These are phyloP conservation scores for Cairina moschata DNA, from an alignment of 2,113 vertebrate genomes.

Conservation along the genomic window DNA sequence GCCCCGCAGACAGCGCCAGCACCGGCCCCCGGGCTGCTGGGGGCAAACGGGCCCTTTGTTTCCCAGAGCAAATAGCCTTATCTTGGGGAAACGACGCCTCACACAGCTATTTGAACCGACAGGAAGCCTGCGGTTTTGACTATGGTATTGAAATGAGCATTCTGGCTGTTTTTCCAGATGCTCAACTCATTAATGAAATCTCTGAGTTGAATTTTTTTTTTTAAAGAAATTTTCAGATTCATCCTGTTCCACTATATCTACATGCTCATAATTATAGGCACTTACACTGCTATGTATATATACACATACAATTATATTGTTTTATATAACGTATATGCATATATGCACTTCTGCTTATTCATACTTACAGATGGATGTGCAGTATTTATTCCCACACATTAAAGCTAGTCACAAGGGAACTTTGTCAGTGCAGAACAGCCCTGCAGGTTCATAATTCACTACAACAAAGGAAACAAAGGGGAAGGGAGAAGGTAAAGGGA, in stretches of 20 bases:
- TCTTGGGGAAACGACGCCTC: not conserved
- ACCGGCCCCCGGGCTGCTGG: not conserved
- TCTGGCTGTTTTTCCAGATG: not conserved
- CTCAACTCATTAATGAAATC: not conserved
- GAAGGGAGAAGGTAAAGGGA: not conserved
- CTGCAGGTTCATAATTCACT: not conserved
- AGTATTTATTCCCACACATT: not conserved
- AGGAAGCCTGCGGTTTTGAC: not conserved
- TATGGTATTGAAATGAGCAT: not conserved
- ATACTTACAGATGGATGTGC: not conserved
- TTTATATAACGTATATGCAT: not conserved
- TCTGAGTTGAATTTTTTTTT: not conserved
- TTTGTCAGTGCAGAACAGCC: not conserved
- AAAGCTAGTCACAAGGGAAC: not conserved
- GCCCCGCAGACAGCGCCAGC: not conserved
- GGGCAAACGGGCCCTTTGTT: not conserved
- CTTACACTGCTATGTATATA: not conserved
- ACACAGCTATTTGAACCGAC: not conserved
- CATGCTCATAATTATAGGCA: not conserved
- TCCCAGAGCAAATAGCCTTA: conserved; percentile 4
- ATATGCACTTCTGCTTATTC: not conserved
- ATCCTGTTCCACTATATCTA: not conserved
- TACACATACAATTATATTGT: not conserved
- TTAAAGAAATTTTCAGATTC: not conserved
- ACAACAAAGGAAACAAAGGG: not conserved